Evolutionary conservation across 2,113 vertebrate species (phyloP).

Genomic region (Bos taurus): ARS-UCD2.0 NC_037332.1:90026001-90026500

Average conservation of each 20-base stretch:
- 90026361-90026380: neutral
- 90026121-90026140: too few relatives aligned
- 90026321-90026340: neutral
- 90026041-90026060: too few relatives aligned
- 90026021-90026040: too few relatives aligned
- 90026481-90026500: neutral
- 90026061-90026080: too few relatives aligned
- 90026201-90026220: too few relatives aligned
- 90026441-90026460: neutral
- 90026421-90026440: neutral
- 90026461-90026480: neutral
- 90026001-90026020: too few relatives aligned
- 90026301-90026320: neutral
- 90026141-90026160: too few relatives aligned
- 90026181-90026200: too few relatives aligned
- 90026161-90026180: too few relatives aligned
- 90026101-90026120: too few relatives aligned
- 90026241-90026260: neutral
- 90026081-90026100: too few relatives aligned
- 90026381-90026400: neutral
- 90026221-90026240: neutral
- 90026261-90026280: neutral
- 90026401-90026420: neutral
- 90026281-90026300: neutral
- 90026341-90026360: neutral